phyloP scores from a whole-genome alignment of 2,797 vertebrate genomes.

The Meda fulgida region DNA sequence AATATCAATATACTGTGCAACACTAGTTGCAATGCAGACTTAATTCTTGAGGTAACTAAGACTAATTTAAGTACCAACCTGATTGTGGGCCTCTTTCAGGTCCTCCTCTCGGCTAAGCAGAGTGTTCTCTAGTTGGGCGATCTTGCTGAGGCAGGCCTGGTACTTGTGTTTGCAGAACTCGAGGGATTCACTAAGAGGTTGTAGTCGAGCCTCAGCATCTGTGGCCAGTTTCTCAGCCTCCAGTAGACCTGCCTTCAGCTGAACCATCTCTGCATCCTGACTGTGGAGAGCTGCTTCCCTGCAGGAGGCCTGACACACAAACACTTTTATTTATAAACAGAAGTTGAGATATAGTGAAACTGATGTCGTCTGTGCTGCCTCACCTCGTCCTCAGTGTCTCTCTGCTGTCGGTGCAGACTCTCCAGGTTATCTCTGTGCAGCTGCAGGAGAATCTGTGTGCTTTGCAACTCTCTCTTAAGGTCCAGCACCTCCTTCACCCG shows the following conservation, averaged over 20 bases:
- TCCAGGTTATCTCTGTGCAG: constrained; percentile 65
- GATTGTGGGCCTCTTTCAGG: constrained; percentile 66
- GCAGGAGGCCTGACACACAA: constrained; percentile 68
- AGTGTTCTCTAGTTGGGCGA: constrained; percentile 70
- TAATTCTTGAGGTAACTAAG: background rate
- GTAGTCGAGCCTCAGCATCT: constrained; percentile 68
- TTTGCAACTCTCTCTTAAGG: constrained; percentile 58
- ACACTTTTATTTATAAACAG: constrained; percentile 28
- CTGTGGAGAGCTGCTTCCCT: constrained; percentile 68
- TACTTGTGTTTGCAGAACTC: constrained; percentile 76
- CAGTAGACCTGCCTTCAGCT: constrained; percentile 63
- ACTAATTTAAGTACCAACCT: constrained; percentile 63
- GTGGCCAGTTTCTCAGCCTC: constrained; percentile 67
- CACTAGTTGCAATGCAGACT: background rate
- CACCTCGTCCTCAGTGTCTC: constrained; percentile 73
- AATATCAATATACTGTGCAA: background rate
- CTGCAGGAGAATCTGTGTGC: constrained; percentile 63
- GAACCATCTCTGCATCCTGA: constrained; percentile 64
- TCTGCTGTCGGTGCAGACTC: constrained; percentile 68
- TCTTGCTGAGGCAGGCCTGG: constrained; percentile 72
- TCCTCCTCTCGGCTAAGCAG: constrained; percentile 71
- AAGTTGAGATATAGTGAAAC: background rate
- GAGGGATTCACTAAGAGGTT: constrained; percentile 68
- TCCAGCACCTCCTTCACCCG: constrained; percentile 48
- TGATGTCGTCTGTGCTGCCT: constrained; percentile 24